phyloP scores from a whole-genome alignment of 2,113 vertebrate species.

The Trichomycterus rosablanca region DNA sequence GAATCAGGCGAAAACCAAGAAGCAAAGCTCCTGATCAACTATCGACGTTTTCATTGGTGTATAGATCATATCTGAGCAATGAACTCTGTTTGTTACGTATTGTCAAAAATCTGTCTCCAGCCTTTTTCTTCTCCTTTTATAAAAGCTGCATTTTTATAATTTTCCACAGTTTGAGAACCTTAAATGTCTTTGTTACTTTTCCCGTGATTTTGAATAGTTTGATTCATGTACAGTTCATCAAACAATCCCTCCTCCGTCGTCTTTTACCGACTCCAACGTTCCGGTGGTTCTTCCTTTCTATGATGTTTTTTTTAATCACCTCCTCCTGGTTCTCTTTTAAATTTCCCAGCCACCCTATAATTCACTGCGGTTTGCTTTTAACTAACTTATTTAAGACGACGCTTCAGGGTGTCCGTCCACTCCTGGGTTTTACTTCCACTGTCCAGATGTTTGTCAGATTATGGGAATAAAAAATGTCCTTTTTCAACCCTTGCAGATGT shows the following conservation, averaged over 20 bases:
- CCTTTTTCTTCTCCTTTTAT: slow-evolving; percentile 3
- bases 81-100: too few species aligned
- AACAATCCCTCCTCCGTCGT: neutral
- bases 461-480: slow-evolving; percentile 18
- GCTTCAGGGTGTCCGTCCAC: neutral
- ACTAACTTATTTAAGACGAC: slow-evolving; percentile 19
- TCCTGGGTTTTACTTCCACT: slow-evolving; percentile 4
- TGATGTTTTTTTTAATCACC: neutral
- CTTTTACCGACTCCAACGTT: too few species aligned
- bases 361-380: slow-evolving; percentile 9
- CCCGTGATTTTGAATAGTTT: slow-evolving; percentile 5
- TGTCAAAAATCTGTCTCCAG: slow-evolving; percentile 1
- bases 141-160: too few species aligned
- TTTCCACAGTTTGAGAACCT: slow-evolving; percentile 3
- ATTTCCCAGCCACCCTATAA: neutral
- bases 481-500: neutral
- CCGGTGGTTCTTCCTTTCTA: neutral
- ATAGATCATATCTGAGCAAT: neutral
- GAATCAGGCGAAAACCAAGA: slow-evolving; percentile 81
- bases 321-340: neutral
- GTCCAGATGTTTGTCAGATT: neutral
- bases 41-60: too few species aligned
- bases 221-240: slow-evolving; percentile 30
- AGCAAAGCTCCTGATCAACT: slow-evolving; percentile 36
- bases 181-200: too few species aligned